Evolutionary conservation across 2,888 invertebrate genomes (phyloP).

Genomic region (Kryphioiulus occultus): DNA sequence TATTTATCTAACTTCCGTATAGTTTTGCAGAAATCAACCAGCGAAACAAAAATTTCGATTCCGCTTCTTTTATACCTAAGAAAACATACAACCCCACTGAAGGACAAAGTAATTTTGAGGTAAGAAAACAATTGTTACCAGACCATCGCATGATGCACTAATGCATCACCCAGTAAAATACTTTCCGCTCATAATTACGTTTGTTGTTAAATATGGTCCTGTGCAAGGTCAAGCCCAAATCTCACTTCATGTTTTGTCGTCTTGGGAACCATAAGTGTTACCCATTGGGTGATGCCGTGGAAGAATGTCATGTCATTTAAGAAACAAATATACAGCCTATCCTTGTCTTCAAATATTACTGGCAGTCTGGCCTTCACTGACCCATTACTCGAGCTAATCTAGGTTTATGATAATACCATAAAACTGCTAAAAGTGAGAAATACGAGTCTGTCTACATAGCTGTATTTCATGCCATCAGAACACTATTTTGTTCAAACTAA

Average conservation of each 20-base stretch:
- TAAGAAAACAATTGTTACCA: background rate
- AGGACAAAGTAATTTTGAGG: background rate
- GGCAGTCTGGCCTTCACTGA: background rate
- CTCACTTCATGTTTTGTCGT: background rate
- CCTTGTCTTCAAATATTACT: background rate
- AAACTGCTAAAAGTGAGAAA: background rate
- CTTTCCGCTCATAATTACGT: background rate
- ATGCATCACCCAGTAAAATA: background rate
- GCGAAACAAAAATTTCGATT: no score
- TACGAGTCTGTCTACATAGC: no score
- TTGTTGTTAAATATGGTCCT: background rate
- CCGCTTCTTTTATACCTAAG: background rate
- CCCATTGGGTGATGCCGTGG: no score
- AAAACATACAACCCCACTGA: background rate
- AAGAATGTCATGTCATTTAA: no score
- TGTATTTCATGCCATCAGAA: no score
- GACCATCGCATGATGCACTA: background rate
- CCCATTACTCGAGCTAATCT: background rate
- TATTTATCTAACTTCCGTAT: background rate
- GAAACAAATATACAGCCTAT: background rate
- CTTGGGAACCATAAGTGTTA: background rate
- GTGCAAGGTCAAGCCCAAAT: background rate
- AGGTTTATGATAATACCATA: background rate
- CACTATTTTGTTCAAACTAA: no score
- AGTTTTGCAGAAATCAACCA: no score